A percentile compares a stretch with the other conserved stretches of the same genome.
Conservation (phyloP, 2,888 invertebrate species). For the Lasioglossum morio region DNA sequence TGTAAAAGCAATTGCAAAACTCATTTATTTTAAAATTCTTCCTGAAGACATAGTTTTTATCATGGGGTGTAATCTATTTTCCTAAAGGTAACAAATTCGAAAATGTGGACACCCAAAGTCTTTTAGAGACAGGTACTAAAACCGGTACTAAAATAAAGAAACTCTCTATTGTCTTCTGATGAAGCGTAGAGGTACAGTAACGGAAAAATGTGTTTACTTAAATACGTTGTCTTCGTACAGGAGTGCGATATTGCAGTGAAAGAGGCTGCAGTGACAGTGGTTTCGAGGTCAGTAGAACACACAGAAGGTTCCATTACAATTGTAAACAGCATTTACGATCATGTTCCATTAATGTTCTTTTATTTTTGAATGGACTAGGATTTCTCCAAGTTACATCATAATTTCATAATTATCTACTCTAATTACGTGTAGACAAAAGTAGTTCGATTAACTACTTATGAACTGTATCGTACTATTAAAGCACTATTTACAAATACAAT, state of each 20-base stretch:
- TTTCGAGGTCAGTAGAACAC: slow-evolving; percentile 70
- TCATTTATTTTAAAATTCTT: too few species aligned
- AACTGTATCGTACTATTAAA: too few species aligned
- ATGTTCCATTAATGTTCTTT: not conserved
- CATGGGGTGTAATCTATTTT: too few species aligned
- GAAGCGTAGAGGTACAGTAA: slow-evolving; percentile 10
- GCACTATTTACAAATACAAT: too few species aligned
- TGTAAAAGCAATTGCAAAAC: too few species aligned
- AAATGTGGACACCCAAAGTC: too few species aligned
- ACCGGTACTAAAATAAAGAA: not conserved
- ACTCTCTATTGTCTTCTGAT: not conserved
- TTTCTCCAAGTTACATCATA: not conserved
- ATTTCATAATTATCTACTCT: too few species aligned
- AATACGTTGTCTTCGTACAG: slow-evolving; percentile 24
- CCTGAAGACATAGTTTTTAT: too few species aligned
- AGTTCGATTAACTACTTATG: too few species aligned
- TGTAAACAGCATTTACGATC: slow-evolving; percentile 63
- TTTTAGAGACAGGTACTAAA: too few species aligned
- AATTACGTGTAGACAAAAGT: too few species aligned
- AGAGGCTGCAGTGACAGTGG: slow-evolving; percentile 69
- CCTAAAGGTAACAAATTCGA: too few species aligned
- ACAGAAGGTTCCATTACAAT: slow-evolving; percentile 54
- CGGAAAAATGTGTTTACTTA: slow-evolving; percentile 28
- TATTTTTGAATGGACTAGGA: not conserved
- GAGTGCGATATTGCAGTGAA: slow-evolving; percentile 70